Base-by-base conservation (phyloP, 2,888 invertebrate genomes). In the Ennomos fuscantarius region DNA sequence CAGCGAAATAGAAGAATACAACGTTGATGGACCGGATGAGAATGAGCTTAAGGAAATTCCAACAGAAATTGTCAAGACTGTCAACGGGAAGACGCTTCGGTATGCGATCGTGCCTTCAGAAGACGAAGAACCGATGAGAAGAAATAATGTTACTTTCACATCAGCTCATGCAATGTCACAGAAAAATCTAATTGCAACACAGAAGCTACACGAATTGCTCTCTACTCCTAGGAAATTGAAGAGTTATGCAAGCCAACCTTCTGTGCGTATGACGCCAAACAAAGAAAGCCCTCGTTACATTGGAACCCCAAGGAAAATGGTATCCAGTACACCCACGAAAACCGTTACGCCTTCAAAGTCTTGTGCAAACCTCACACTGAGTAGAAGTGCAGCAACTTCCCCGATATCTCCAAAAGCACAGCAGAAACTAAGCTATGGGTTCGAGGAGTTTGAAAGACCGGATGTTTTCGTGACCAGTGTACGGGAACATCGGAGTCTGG, bases 191-290 rank as follows among this genome's bases (percentile, higher is more conserved):
- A 93, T 93, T 15, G 96, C 96, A 0, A 96, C 96, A 0, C 95
- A 96, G 72, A 96, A 95, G 71, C 83, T 96, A 0, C 96, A 96
- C 78, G 96, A 96, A 70, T 78, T 96, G 2, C 76, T 96, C 0
- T 94, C 95, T 1, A 96, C 96, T 0, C 96, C 96, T 0, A 91
- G 95, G 24, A 96, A 95, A 72, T 52, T 93, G 63, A 83, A 92
- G 70, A 81, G 92, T 48, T 90, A 89, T 36, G 87, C 86, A 0
- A 93, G 93, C 45, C 93, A 93, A 43, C 93, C 93, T 0, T 93
- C 93, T 6, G 88, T 93, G 0, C 81, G 87, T 9, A 84, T 89
- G 32, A 87, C 86, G 0, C 87, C 87, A 0, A 87, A 82, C 58
- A 93, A 87, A 39, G 81, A 73, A 32, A 81, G 72, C 58, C 81